These are phyloP conservation scores for Acipenser ruthenus DNA, from an alignment of 2,797 vertebrate species.

Conservation along the genomic window DNA sequence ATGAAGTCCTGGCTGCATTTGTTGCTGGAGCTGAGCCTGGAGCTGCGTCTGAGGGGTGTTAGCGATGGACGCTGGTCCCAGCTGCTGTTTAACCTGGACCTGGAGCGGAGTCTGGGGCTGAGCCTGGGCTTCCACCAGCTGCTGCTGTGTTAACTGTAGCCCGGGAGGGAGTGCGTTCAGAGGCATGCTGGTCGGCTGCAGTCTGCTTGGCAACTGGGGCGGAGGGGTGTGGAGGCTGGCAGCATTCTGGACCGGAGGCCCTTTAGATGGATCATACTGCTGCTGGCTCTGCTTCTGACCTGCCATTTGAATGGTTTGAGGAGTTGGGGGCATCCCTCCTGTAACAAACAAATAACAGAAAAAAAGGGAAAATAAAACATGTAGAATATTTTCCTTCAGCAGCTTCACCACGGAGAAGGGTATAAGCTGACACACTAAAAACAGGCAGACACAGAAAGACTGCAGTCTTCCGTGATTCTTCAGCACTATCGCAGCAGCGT, in stretches of 20 bases:
- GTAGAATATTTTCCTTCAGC: not conserved
- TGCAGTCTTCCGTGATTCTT: not conserved
- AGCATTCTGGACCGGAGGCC: conserved; percentile 83
- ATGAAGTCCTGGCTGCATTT: conserved; percentile 66
- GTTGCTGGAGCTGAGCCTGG: conserved; percentile 68
- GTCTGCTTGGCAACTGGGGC: conserved; percentile 71
- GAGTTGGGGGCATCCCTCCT: conserved; percentile 77
- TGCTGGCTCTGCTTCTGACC: conserved; percentile 78
- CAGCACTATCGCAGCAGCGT: conserved; percentile 3
- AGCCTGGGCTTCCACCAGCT: conserved; percentile 56
- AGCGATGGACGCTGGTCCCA: conserved; percentile 46
- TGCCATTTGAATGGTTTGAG: conserved; percentile 63
- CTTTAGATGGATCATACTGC: conserved; percentile 84
- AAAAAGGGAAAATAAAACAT: no score
- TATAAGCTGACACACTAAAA: not conserved
- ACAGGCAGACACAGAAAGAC: not conserved
- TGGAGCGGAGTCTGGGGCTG: conserved; percentile 50
- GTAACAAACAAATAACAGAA: conserved; percentile 21
- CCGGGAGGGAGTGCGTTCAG: conserved; percentile 53
- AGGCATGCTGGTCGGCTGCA: conserved; percentile 58
- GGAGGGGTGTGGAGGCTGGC: conserved; percentile 79
- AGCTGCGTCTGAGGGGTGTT: conserved; percentile 59
- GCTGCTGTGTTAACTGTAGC: conserved; percentile 66
- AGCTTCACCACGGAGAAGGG: not conserved
- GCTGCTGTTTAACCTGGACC: conserved; percentile 66